Percentiles rank a stretch among this genome's conserved stretches.
Conservation (phyloP, 1,140 invertebrate genomes). For the Heterodera schachtii region DNA sequence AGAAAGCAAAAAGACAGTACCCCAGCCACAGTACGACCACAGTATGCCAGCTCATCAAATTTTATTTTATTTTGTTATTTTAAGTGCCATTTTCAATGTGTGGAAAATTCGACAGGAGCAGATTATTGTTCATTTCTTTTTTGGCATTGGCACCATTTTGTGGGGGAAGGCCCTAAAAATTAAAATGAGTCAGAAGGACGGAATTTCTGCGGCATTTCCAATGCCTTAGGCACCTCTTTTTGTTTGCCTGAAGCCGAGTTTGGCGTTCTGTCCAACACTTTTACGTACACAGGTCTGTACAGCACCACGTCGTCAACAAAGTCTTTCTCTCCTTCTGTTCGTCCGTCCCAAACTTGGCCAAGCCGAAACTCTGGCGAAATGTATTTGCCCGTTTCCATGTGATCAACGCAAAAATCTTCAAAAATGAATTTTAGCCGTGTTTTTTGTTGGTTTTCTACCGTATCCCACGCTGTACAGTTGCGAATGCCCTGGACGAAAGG, state of each 20-base stretch:
- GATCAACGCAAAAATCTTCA: constrained; percentile 64
- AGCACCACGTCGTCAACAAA: constrained; percentile 60
- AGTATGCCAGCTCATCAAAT: no score
- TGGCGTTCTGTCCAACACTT: constrained; percentile 47
- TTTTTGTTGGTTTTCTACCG: constrained; percentile 69
- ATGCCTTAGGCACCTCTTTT: neutral
- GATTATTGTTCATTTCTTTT: neutral
- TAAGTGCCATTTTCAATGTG: neutral
- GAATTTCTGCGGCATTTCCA: neutral
- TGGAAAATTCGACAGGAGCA: neutral
- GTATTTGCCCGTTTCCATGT: constrained; percentile 80
- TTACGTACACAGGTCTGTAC: constrained; percentile 62
- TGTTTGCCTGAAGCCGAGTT: neutral
- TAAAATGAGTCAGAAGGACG: neutral
- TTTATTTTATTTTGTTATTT: neutral
- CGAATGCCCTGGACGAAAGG: constrained; percentile 77
- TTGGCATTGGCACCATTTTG: constrained; percentile 5
- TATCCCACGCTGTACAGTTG: constrained; percentile 75
- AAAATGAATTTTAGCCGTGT: constrained; percentile 9
- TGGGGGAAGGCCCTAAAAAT: neutral
- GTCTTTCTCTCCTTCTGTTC: constrained; percentile 40
- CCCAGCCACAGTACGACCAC: no score
- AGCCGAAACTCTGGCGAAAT: constrained; percentile 80
- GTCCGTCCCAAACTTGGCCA: constrained; percentile 78
- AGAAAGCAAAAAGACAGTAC: no score